Evolutionary conservation across 2,888 invertebrate genomes (phyloP).

Genomic region (Coelinius sp.): DNA sequence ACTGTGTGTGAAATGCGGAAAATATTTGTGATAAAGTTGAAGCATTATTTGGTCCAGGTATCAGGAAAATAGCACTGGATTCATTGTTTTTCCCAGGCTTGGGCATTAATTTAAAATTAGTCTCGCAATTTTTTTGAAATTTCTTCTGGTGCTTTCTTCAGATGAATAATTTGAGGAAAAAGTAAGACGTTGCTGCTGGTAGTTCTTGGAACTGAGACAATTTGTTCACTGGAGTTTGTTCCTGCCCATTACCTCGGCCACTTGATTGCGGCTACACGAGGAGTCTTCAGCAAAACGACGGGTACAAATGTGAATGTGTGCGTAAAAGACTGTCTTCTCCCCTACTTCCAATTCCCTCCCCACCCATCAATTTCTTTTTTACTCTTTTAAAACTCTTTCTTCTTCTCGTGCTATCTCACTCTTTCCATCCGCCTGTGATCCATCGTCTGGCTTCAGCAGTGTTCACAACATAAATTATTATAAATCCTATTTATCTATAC

Average conservation of each 20-base stretch:
- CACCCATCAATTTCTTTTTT: not conserved
- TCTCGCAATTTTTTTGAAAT: not conserved
- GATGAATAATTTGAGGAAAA: conserved; percentile 1
- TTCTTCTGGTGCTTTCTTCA: not conserved
- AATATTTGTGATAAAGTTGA: not conserved
- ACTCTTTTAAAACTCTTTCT: not conserved
- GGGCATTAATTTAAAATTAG: not conserved
- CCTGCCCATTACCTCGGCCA: conserved; percentile 17
- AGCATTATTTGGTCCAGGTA: not conserved
- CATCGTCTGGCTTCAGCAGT: conserved; percentile 5
- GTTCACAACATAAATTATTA: not conserved
- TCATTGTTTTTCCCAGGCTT: not conserved
- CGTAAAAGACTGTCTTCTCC: conserved; percentile 6
- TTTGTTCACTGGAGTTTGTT: conserved; percentile 7
- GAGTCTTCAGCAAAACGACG: not conserved
- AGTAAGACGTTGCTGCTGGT: not conserved
- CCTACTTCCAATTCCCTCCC: not conserved
- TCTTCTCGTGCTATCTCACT: not conserved
- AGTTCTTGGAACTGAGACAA: not conserved
- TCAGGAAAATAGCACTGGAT: not conserved
- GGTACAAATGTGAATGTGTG: conserved; percentile 25
- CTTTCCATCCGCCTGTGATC: conserved; percentile 6
- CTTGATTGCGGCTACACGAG: not conserved
- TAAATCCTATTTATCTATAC: not conserved
- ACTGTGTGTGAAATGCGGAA: conserved; percentile 16